A percentile compares a stretch with the other conserved stretches of the same genome.
Conservation (phyloP, 2,113 vertebrate species). For the Elephas maximus region DNA sequence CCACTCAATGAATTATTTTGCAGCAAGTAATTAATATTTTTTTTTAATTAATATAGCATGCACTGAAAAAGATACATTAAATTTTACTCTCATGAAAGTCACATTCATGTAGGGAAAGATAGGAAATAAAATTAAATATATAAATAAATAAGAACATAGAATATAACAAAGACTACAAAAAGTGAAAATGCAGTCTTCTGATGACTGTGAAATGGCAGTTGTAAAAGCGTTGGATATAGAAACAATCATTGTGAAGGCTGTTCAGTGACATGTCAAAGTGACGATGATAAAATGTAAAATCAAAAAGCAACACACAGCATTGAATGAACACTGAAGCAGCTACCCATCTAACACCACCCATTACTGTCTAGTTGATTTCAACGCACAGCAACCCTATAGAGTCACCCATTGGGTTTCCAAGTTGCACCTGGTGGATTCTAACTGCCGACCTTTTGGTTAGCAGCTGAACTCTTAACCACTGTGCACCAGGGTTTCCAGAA, state of each 20-base stretch:
- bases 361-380: too few species aligned
- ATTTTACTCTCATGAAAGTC: background rate
- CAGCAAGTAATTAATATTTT: background rate
- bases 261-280: background rate
- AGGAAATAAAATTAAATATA: conserved; percentile 31
- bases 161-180: background rate
- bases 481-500: too few species aligned
- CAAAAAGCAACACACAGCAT: background rate
- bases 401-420: too few species aligned
- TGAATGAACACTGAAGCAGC: background rate
- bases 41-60: background rate
- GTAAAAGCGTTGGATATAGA: background rate
- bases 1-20: background rate
- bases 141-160: background rate
- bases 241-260: background rate
- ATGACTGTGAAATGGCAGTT: background rate
- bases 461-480: too few species aligned
- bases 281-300: background rate
- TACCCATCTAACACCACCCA: background rate
- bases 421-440: too few species aligned
- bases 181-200: background rate
- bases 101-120: background rate
- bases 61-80: background rate
- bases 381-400: too few species aligned
- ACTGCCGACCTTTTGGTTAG: too few species aligned